Evolutionary conservation across 1,140 invertebrate species (phyloP).

Genomic region (Drosophila azteca): DNA sequence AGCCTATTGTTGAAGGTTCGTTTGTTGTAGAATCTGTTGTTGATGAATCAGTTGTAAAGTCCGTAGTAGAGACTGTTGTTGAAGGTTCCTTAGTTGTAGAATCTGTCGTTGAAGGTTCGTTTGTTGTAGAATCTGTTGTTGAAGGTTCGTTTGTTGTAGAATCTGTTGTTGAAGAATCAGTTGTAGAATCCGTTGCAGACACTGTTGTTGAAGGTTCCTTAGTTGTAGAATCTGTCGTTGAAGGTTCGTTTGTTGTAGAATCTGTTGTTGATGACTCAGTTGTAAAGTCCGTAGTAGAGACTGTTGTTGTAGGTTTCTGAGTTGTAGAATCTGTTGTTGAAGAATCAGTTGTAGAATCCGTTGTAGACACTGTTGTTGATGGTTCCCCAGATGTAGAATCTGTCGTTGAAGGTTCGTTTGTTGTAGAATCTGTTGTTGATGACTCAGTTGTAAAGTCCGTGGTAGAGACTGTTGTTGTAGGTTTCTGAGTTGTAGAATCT

Average conservation of each 20-base stretch:
- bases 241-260: slow-evolving; percentile 11
- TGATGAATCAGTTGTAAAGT: too few relatives aligned
- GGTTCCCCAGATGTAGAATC: slow-evolving; percentile 13
- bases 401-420: not conserved
- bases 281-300: not conserved
- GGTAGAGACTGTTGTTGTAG: not conserved
- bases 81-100: not conserved
- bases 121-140: slow-evolving; percentile 1
- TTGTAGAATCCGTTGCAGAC: slow-evolving; percentile 4
- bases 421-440: slow-evolving; percentile 1
- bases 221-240: not conserved
- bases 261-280: not conserved
- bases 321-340: slow-evolving; percentile 11
- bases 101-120: not conserved
- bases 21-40: slow-evolving; percentile 10
- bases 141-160: slow-evolving; percentile 11
- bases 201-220: not conserved
- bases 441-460: slow-evolving; percentile 14
- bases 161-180: slow-evolving; percentile 1
- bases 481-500: not conserved
- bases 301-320: slow-evolving; percentile 2
- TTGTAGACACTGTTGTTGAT: slow-evolving; percentile 1
- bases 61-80: slow-evolving; percentile 21
- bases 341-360: not conserved
- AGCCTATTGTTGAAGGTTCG: not conserved